Conservation (phyloP, 2,113 vertebrate genomes). For the Oreochromis niloticus region DNA sequence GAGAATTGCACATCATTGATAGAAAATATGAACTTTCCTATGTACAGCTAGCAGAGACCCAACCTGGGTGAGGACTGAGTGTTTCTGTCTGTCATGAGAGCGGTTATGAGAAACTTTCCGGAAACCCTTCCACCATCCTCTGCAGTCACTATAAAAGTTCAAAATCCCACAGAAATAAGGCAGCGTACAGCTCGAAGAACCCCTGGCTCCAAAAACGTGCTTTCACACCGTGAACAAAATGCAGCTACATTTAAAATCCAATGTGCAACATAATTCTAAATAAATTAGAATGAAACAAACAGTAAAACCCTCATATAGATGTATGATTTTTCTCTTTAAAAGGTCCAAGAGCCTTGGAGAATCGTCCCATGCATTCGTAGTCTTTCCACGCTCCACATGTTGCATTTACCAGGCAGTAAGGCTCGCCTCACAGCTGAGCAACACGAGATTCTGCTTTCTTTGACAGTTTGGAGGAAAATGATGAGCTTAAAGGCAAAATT, state of each 20-base stretch:
- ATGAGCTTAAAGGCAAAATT: not conserved
- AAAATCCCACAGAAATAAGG: not conserved
- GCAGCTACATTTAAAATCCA: not conserved
- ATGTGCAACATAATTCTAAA: not conserved
- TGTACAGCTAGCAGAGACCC: slow-evolving; percentile 17
- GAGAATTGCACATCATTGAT: slow-evolving; percentile 35
- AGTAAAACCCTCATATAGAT: not conserved
- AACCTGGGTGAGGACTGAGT: not conserved
- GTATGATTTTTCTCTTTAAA: not conserved
- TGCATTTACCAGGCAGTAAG: not conserved
- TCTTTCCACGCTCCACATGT: not conserved
- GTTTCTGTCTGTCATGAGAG: not conserved
- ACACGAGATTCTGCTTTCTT: not conserved
- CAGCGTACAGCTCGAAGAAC: not conserved
- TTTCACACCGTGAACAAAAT: not conserved
- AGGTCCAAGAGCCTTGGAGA: not conserved
- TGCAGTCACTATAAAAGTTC: not conserved
- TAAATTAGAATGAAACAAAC: not conserved
- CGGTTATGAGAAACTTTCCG: not conserved
- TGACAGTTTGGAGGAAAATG: not conserved
- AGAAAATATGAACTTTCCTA: slow-evolving; percentile 43
- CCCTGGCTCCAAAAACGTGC: not conserved
- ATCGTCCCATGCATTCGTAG: not conserved
- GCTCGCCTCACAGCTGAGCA: not conserved
- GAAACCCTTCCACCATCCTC: not conserved